Evolutionary conservation across 2,113 vertebrate genomes (phyloP), one percentile per base, ranked within the genome.

Genomic region (Clarias batrachus): DNA sequence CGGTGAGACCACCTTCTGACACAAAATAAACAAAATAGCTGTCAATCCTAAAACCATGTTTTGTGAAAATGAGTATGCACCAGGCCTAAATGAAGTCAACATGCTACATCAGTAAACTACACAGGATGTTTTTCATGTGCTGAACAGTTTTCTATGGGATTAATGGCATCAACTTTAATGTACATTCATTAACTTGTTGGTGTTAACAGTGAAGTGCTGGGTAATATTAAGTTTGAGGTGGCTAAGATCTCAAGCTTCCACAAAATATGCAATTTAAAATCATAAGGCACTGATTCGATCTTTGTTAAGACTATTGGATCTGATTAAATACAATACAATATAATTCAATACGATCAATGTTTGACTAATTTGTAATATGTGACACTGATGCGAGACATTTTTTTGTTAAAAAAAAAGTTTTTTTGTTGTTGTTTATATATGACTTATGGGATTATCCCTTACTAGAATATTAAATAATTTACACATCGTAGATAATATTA

Each of bases 1-100:
- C 94, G 82, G 97, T 98, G 90, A 95, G 94, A 92, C 23, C 33
- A 83, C 27, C 2, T 79, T 63, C 10, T 68, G 13, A 62, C 65
- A 1, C 4, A 21, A 8, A 13, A n/a, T 48, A 48, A 48, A 48
- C 41, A 27, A 62, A n/a, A 74, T 52, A 21, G n/a, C 5, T 57
- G 14, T 8, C 19, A 57, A 57, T 57, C 12, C 21, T 27, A 27
- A 77, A 77, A 77, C 48, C 48, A 77, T 25, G n/a, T 54, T 12
- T 76, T 41, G 54, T 77, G 25, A 54, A 54, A 8, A 54, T 77
- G 0, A 3, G 16, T 54, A 77, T 77, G 74, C 74, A 77, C 23
- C 23, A 77, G 48, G 23, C 7, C 17, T 27, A 77, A 77, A 77
- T 25, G 6, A 77, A 27, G 27, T 21, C 3, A 3, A 74, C 25